Conservation (phyloP, 35 echinoderm and acorn worm genomes). For the Heliocidaris erythrogramma region DNA sequence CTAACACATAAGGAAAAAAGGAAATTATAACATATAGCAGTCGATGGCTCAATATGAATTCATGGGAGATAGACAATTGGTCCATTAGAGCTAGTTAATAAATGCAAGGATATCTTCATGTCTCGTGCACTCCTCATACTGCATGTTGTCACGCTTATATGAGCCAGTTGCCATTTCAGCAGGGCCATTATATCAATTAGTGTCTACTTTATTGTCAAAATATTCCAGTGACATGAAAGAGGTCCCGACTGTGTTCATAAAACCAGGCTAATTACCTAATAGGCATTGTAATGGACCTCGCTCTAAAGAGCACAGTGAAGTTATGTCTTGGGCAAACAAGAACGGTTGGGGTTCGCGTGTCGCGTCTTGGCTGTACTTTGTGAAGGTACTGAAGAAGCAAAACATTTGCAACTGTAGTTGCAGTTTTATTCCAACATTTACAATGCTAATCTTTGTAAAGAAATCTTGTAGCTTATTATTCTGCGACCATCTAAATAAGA, state of each 20-base stretch:
- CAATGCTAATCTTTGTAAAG: not conserved
- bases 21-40: not conserved
- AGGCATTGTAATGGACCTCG: not conserved
- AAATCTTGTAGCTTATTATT: not conserved
- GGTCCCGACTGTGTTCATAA: not conserved
- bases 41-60: not conserved
- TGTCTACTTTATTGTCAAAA: not conserved
- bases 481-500: no score
- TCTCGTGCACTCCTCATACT: not conserved
- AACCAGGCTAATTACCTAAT: conserved; percentile 35
- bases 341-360: not conserved
- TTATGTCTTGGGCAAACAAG: not conserved
- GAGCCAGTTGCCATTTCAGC: not conserved
- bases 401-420: not conserved
- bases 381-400: not conserved
- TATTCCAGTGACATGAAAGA: not conserved
- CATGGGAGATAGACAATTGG: not conserved
- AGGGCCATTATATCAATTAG: conserved; percentile 36
- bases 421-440: no score
- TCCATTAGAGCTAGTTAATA: not conserved
- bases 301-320: not conserved
- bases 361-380: not conserved
- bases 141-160: not conserved
- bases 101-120: not conserved
- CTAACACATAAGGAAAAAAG: not conserved